Conservation (phyloP, 2,888 invertebrate genomes). For the Augochlorella aurata region DNA sequence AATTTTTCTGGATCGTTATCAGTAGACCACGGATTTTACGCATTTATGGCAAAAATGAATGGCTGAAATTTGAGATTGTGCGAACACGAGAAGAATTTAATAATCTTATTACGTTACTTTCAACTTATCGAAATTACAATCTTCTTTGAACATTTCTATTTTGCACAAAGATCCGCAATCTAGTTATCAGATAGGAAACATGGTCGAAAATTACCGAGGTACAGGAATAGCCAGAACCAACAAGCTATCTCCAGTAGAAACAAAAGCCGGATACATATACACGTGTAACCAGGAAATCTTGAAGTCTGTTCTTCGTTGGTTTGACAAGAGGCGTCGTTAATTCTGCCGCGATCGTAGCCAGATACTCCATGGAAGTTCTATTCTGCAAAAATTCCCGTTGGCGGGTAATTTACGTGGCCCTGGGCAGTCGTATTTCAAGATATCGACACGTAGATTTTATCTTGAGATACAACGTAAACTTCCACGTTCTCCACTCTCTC, state of each 20-base stretch:
- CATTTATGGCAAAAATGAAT: too few species aligned
- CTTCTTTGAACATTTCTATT: too few species aligned
- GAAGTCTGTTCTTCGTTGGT: constrained; percentile 6
- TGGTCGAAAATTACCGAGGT: neutral
- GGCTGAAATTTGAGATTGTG: too few species aligned
- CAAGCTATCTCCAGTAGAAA: neutral
- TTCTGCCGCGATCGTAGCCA: constrained; percentile 20
- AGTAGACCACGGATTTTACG: too few species aligned
- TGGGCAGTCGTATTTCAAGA: constrained; percentile 34
- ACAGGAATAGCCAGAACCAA: neutral
- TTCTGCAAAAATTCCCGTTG: constrained; percentile 31
- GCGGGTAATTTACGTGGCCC: constrained; percentile 41
- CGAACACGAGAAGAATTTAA: too few species aligned
- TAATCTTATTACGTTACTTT: too few species aligned
- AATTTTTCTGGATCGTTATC: too few species aligned
- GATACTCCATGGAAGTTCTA: constrained; percentile 4
- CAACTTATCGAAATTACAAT: too few species aligned
- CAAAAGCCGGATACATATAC: neutral
- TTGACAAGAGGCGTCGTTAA: constrained; percentile 26
- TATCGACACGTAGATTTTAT: constrained; percentile 48
- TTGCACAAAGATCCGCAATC: too few species aligned
- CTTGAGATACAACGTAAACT: constrained; percentile 34
- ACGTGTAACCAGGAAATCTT: constrained; percentile 2
- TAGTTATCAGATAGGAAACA: neutral
- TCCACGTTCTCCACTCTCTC: constrained; percentile 25